These are phyloP conservation scores for Corydoras sp. DNA, from an alignment of 2,113 vertebrate genomes.

Conservation along the genomic window DNA sequence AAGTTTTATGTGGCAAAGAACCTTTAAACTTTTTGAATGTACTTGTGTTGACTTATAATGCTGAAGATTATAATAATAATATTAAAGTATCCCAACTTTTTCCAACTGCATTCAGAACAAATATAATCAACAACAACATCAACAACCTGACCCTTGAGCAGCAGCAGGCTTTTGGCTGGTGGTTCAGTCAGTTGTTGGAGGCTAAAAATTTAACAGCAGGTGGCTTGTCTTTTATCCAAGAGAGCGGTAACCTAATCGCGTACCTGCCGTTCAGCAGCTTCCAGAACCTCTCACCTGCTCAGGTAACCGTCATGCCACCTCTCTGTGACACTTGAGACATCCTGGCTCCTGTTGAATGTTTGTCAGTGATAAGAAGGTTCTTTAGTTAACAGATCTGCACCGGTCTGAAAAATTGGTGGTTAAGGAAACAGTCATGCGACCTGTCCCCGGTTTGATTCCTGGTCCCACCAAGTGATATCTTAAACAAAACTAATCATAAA, in stretches of 20 bases:
- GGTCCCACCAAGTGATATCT: too few relatives aligned
- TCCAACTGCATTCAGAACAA: slow-evolving; percentile 44
- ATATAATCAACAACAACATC: slow-evolving; percentile 59
- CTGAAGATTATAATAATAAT: too few relatives aligned
- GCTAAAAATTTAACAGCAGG: slow-evolving; percentile 47
- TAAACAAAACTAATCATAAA: too few relatives aligned
- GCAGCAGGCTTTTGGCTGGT: slow-evolving; percentile 61
- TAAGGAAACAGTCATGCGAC: slow-evolving; percentile 48
- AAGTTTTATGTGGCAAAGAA: neutral
- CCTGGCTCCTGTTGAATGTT: slow-evolving; percentile 31
- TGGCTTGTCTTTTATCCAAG: slow-evolving; percentile 57
- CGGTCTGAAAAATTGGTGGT: slow-evolving; percentile 38
- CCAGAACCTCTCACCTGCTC: slow-evolving; percentile 70
- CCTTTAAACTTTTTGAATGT: neutral
- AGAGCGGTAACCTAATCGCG: slow-evolving; percentile 65
- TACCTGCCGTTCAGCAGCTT: slow-evolving; percentile 72
- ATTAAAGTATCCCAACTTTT: neutral
- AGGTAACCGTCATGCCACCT: slow-evolving; percentile 69
- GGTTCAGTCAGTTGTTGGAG: slow-evolving; percentile 55
- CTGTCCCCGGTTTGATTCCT: neutral
- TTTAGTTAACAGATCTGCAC: slow-evolving; percentile 24
- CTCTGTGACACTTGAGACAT: slow-evolving; percentile 51
- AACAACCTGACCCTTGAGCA: slow-evolving; percentile 54
- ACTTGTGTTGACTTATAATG: too few relatives aligned
- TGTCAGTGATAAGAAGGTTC: slow-evolving; percentile 37